Evolutionary conservation across 2,113 vertebrate genomes (phyloP).

Genomic region (Asarcornis scutulata): DNA sequence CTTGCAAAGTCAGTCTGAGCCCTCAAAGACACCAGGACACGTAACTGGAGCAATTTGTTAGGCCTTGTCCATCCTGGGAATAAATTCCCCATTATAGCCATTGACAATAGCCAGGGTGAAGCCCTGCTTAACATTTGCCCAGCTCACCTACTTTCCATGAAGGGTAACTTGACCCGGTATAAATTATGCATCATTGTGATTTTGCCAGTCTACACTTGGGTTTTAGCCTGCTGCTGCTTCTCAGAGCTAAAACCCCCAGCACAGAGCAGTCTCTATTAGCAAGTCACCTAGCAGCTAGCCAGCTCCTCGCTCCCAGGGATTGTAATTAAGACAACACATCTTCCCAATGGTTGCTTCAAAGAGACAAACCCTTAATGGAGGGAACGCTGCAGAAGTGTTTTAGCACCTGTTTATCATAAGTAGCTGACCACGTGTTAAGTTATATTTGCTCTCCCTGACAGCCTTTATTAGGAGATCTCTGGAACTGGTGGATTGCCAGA

Average conservation of each 20-base stretch:
- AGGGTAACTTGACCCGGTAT: constrained; percentile 25
- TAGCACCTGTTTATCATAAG: constrained; percentile 32
- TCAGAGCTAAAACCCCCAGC: background rate
- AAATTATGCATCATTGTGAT: constrained; percentile 31
- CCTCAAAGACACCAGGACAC: background rate
- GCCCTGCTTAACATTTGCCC: background rate
- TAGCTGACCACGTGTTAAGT: background rate
- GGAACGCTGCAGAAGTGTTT: constrained; percentile 28
- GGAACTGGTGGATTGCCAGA: background rate
- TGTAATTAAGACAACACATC: constrained; percentile 2
- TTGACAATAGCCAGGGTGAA: background rate
- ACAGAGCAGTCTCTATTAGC: background rate
- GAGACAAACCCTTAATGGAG: background rate
- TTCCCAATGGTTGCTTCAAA: background rate
- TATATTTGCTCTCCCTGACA: background rate
- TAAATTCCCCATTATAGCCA: background rate
- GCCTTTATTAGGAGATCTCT: background rate
- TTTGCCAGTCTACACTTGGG: background rate
- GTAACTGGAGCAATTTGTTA: background rate
- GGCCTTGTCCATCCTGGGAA: background rate
- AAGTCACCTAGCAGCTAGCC: background rate
- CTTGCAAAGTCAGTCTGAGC: background rate
- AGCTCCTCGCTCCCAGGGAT: constrained; percentile 3
- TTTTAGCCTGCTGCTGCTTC: background rate
- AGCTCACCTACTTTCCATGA: constrained; percentile 1